Conservation (phyloP, 2,113 vertebrate genomes). For the Phainopepla nitens region DNA sequence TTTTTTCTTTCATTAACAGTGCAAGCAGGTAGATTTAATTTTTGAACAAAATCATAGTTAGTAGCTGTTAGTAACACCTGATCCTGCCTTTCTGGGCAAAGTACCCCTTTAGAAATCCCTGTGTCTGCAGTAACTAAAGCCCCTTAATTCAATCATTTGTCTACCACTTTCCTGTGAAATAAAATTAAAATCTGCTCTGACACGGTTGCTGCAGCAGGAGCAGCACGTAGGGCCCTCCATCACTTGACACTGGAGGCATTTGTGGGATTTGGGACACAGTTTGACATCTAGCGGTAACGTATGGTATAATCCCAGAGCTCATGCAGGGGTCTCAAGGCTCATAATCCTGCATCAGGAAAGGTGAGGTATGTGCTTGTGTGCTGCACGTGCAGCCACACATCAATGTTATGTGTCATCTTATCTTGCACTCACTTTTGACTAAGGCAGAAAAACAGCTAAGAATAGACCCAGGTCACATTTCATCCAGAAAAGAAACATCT, state of each 20-base stretch:
- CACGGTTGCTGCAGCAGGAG: not conserved
- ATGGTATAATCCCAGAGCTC: not conserved
- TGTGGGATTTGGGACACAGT: constrained; percentile 13
- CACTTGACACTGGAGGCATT: not conserved
- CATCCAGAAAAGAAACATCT: not conserved
- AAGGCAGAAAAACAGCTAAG: not conserved
- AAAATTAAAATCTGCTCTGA: not conserved
- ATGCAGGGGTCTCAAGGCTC: not conserved
- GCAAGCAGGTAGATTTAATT: not conserved
- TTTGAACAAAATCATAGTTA: not conserved
- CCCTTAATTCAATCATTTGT: not conserved
- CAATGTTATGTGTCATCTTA: not conserved
- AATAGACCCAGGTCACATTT: not conserved
- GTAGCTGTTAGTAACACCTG: not conserved
- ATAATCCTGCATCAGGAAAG: accelerated
- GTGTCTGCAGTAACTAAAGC: not conserved
- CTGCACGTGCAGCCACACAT: not conserved
- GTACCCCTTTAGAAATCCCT: not conserved
- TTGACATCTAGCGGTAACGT: constrained; percentile 65
- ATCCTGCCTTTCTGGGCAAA: not conserved
- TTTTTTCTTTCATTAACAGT: not conserved
- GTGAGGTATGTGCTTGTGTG: accelerated
- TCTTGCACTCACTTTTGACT: not conserved
- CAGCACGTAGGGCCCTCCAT: not conserved
- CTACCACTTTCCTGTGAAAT: not conserved